Evolutionary conservation across 2,113 vertebrate species (phyloP).

Genomic region (Tiliqua scincoides): DNA sequence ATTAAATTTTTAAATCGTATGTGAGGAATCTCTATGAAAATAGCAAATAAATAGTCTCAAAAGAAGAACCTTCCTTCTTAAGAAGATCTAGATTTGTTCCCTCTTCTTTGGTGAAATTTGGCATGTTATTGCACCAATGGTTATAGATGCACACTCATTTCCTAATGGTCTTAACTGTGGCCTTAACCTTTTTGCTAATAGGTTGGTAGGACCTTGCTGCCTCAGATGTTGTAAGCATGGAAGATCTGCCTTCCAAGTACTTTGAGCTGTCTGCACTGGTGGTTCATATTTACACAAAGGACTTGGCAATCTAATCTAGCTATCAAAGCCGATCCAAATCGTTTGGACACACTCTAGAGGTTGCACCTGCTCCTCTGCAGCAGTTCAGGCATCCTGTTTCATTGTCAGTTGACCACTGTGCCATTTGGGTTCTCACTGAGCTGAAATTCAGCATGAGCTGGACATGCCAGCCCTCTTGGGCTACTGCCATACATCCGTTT

Average conservation of each 20-base stretch:
- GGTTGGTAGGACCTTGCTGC: not conserved
- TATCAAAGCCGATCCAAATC: not conserved
- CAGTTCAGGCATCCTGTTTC: not conserved
- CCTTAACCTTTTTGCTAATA: not conserved
- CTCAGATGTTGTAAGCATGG: too few species aligned
- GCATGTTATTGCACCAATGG: not conserved
- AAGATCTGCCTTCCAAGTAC: not conserved
- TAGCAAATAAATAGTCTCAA: not conserved
- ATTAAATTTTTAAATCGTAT: not conserved
- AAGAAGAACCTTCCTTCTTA: not conserved
- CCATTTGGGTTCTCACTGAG: not conserved
- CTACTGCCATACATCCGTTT: not conserved
- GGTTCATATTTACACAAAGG: conserved; percentile 6
- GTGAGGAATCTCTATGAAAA: not conserved
- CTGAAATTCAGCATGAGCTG: not conserved
- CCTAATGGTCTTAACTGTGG: not conserved
- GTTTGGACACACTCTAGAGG: conserved; percentile 4
- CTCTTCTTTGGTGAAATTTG: not conserved
- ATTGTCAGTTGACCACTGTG: not conserved
- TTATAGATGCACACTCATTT: not conserved
- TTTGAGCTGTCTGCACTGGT: not conserved
- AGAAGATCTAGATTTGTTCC: too few species aligned
- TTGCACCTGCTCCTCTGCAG: conserved; percentile 16
- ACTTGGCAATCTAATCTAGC: not conserved
- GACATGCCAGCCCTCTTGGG: not conserved